phyloP scores from a whole-genome alignment of 2,797 vertebrate species.

The Dromococcyx pavoninus region DNA sequence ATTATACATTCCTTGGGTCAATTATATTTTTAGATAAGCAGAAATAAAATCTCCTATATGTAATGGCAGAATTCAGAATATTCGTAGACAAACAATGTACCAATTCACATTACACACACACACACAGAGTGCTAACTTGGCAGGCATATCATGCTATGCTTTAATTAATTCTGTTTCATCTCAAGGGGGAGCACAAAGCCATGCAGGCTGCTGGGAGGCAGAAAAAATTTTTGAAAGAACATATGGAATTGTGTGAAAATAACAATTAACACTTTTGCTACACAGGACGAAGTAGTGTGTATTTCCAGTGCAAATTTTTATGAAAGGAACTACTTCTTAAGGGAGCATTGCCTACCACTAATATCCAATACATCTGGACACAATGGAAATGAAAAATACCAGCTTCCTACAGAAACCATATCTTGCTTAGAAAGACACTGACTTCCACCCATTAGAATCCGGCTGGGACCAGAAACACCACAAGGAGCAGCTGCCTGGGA shows the following conservation, averaged over 20 bases:
- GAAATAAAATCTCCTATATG: background rate
- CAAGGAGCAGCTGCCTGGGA: background rate
- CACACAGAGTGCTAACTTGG: constrained; percentile 22
- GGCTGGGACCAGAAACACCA: background rate
- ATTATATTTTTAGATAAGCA: constrained; percentile 45
- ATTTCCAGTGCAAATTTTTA: constrained; percentile 74
- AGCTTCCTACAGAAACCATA: constrained; percentile 15
- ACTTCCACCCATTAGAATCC: background rate
- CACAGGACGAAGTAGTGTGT: constrained; percentile 62
- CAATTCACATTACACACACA: constrained; percentile 31
- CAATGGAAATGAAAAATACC: constrained; percentile 52
- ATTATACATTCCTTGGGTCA: background rate
- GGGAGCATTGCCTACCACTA: constrained; percentile 14
- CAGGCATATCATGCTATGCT: constrained; percentile 69
- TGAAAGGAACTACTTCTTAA: constrained; percentile 63
- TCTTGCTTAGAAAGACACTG: constrained; percentile 14
- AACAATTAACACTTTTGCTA: constrained; percentile 59
- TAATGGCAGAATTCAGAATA: constrained; percentile 24
- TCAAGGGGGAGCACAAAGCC: constrained; percentile 33
- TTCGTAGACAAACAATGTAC: constrained; percentile 44
- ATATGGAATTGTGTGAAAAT: constrained; percentile 60
- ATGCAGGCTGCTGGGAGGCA: constrained; percentile 64
- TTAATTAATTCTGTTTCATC: constrained; percentile 40
- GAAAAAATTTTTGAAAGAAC: constrained; percentile 38
- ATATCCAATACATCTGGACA: constrained; percentile 45